Conservation (phyloP, 2,888 invertebrate genomes). For the Pammene aurita region DNA sequence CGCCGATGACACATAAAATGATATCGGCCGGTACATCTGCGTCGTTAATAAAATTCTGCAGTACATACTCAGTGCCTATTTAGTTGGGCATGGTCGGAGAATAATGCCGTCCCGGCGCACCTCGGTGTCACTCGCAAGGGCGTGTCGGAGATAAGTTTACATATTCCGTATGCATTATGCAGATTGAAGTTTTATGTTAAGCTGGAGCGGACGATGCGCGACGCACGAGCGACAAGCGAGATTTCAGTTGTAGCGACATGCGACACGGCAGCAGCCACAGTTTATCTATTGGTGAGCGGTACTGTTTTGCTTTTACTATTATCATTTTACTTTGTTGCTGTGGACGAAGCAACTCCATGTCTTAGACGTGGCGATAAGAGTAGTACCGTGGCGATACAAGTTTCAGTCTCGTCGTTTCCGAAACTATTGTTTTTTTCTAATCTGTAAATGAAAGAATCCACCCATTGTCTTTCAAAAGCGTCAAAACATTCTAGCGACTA, state of each 20-base stretch:
- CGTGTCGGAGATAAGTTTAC: conserved; percentile 81
- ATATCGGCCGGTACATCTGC: conserved; percentile 55
- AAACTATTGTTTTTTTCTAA: too few species aligned
- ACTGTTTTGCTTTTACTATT: background rate
- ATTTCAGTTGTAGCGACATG: background rate
- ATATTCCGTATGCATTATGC: conserved; percentile 83
- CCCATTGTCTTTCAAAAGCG: conserved; percentile 3
- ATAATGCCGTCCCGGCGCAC: conserved; percentile 81
- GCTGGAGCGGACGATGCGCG: conserved; percentile 52
- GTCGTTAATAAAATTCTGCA: conserved; percentile 61
- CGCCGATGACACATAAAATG: conserved; percentile 49
- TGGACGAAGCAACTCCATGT: too few species aligned
- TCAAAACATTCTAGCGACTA: conserved; percentile 20
- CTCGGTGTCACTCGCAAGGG: conserved; percentile 79
- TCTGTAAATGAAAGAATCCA: too few species aligned
- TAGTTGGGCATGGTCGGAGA: conserved; percentile 76
- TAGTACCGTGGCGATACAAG: too few species aligned
- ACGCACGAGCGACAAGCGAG: conserved; percentile 13
- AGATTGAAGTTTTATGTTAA: conserved; percentile 82
- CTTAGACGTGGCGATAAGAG: too few species aligned
- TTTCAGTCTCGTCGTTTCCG: too few species aligned
- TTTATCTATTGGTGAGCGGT: background rate
- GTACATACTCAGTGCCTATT: conserved; percentile 68
- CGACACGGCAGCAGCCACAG: background rate
- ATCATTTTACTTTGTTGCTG: background rate